phyloP scores from a whole-genome alignment of 2,113 vertebrate genomes.

The Sclerurus mexicanus region DNA sequence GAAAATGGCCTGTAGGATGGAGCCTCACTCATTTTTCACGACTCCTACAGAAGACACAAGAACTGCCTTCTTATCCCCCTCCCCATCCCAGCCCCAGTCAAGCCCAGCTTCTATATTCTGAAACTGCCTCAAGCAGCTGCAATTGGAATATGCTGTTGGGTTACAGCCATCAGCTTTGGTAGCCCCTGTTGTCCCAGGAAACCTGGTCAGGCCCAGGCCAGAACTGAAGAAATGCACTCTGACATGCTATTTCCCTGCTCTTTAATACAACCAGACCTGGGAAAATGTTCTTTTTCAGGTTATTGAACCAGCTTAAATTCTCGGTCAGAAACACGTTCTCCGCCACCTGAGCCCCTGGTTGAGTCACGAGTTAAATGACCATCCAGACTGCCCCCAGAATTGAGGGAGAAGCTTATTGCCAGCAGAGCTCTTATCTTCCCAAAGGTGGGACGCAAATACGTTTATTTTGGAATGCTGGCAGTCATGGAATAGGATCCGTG shows the following conservation, averaged over 20 bases:
- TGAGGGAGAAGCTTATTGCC: not conserved
- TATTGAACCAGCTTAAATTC: not conserved
- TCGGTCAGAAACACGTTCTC: not conserved
- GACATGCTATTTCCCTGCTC: not conserved
- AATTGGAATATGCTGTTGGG: not conserved
- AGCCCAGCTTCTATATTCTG: not conserved
- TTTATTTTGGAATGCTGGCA: not conserved
- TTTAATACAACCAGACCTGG: not conserved
- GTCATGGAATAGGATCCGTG: not conserved
- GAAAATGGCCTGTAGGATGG: not conserved
- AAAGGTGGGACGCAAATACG: fast-evolving
- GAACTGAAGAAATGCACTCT: not conserved
- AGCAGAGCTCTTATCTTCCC: not conserved
- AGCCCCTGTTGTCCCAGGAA: not conserved
- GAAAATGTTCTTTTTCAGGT: not conserved
- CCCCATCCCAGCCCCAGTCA: not conserved
- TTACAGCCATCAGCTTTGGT: not conserved
- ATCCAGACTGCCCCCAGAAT: not conserved
- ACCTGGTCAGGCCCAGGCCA: not conserved
- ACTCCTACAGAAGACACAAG: not conserved
- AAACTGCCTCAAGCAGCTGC: not conserved
- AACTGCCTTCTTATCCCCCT: not conserved
- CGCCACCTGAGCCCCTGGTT: not conserved
- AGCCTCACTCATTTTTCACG: not conserved
- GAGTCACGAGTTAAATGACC: not conserved